These are phyloP conservation scores for Acutogordius australiensis DNA, from an alignment of 2,888 invertebrate species.

Conservation along the genomic window DNA sequence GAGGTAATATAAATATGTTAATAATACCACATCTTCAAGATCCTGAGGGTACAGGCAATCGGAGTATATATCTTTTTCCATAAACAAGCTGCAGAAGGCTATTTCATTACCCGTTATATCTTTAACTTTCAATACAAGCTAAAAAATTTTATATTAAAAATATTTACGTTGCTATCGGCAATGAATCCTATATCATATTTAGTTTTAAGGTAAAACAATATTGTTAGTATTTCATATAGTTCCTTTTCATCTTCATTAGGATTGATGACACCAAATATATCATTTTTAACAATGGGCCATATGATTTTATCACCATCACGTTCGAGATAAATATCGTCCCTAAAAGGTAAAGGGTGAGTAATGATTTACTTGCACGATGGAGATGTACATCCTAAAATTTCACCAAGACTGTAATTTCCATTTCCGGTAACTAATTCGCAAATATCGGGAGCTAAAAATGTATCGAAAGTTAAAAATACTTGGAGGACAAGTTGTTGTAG, in stretches of 20 bases:
- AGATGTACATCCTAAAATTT: background rate
- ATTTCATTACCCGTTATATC: background rate
- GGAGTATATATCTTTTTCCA: background rate
- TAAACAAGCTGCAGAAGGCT: background rate
- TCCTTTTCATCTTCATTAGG: background rate
- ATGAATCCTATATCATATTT: background rate
- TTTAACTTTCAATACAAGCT: background rate
- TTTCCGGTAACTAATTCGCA: background rate
- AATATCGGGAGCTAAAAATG: background rate
- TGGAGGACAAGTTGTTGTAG: slow-evolving; percentile 7
- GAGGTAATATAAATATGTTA: too few relatives aligned
- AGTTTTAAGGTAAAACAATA: slow-evolving; percentile 1
- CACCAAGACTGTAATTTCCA: slow-evolving; percentile 2
- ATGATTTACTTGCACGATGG: slow-evolving; percentile 6
- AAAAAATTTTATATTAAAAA: background rate
- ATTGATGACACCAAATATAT: background rate
- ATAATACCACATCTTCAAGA: background rate
- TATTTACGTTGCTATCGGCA: background rate
- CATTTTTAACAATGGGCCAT: background rate
- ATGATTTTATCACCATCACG: background rate
- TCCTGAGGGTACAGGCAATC: background rate
- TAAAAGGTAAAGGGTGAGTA: background rate
- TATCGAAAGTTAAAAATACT: background rate
- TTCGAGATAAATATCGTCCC: background rate
- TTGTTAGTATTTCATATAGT: background rate